A percentile compares a stretch with the other conserved stretches of the same genome.
These are phyloP conservation scores for Leptosomus discolor DNA, from an alignment of 2,113 vertebrate species.

Conservation along the genomic window DNA sequence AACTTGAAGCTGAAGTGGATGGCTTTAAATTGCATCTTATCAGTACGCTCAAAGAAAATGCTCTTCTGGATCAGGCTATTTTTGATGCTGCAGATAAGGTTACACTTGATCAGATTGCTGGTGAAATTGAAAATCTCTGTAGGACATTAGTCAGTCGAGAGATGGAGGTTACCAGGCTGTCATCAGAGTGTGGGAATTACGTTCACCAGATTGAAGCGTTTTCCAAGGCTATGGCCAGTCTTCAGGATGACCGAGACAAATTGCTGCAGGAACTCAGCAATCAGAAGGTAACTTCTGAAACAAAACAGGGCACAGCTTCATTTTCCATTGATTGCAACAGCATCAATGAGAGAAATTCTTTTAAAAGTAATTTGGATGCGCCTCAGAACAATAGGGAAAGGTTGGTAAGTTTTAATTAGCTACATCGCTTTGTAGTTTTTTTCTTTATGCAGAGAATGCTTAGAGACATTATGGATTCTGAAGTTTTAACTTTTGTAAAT, in stretches of 20 bases:
- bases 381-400: conserved; percentile 50
- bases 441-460: background rate
- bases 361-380: conserved; percentile 36
- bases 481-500: background rate
- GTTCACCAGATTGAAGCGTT: conserved; percentile 80
- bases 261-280: conserved; percentile 76
- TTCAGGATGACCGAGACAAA: conserved; percentile 85
- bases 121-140: conserved; percentile 67
- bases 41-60: conserved; percentile 63
- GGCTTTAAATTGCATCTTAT: conserved; percentile 46
- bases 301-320: conserved; percentile 58
- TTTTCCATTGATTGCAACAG: background rate
- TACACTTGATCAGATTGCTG: conserved; percentile 55
- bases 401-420: conserved; percentile 67
- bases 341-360: conserved; percentile 43
- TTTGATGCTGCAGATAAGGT: conserved; percentile 67
- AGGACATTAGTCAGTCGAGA: conserved; percentile 68
- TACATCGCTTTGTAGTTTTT: background rate
- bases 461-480: background rate
- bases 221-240: conserved; percentile 87
- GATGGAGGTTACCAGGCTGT: conserved; percentile 67
- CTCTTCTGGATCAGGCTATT: conserved; percentile 33
- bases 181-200: conserved; percentile 65
- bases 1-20: conserved; percentile 71
- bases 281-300: conserved; percentile 69